A percentile compares a stretch with the other conserved stretches of the same genome.
phyloP scores from a whole-genome alignment of 2,113 vertebrate species.

The Cathartes aura region DNA sequence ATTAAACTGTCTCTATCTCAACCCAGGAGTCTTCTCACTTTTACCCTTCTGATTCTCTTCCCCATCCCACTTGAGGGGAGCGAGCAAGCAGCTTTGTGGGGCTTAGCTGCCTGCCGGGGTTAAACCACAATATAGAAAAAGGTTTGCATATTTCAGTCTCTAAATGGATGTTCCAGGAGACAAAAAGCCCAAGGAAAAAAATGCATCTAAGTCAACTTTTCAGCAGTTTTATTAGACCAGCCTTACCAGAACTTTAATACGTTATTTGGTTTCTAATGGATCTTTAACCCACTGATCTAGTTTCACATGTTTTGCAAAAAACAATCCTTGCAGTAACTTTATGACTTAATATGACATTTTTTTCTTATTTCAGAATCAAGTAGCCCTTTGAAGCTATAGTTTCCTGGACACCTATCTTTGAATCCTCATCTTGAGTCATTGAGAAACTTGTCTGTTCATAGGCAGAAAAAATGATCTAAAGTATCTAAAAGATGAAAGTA shows the following conservation, averaged over 20 bases:
- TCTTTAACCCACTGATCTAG: background rate
- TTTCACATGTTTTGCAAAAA: background rate
- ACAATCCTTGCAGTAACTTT: background rate
- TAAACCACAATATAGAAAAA: background rate
- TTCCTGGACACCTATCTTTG: background rate
- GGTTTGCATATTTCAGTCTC: background rate
- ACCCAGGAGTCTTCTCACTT: background rate
- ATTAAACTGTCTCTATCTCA: background rate
- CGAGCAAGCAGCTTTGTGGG: background rate
- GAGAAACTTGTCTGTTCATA: background rate
- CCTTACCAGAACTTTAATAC: background rate
- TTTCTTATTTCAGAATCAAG: background rate
- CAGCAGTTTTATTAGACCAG: background rate
- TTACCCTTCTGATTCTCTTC: background rate
- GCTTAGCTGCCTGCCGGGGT: background rate
- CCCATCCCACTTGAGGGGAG: background rate
- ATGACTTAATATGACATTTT: background rate
- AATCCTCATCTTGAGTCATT: background rate
- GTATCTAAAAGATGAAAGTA: background rate
- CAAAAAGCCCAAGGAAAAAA: background rate
- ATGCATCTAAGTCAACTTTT: background rate
- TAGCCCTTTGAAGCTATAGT: background rate
- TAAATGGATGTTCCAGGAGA: background rate
- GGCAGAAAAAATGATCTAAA: background rate
- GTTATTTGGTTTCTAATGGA: background rate